These are phyloP conservation scores for Phoxinus phoxinus DNA, from an alignment of 2,113 vertebrate species.

Conservation along the genomic window DNA sequence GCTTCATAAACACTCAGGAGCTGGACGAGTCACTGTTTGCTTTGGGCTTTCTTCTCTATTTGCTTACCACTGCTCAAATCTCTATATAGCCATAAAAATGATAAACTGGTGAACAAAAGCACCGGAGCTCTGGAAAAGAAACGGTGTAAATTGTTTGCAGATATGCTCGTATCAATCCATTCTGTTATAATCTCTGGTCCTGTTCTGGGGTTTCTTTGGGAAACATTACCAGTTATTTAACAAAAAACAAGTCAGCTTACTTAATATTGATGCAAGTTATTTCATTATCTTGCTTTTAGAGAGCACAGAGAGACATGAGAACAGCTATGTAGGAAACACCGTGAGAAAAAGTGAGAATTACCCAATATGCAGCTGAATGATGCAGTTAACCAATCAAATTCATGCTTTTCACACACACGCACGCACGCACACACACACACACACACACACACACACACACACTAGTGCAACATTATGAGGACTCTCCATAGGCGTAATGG, in stretches of 20 bases:
- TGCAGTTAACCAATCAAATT: background rate
- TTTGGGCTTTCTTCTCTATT: slow-evolving; percentile 60
- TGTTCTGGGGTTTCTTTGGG: background rate
- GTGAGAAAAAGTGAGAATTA: background rate
- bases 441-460: too few species aligned
- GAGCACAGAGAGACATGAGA: background rate
- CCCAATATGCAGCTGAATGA: background rate
- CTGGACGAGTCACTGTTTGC: slow-evolving; percentile 58
- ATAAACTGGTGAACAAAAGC: slow-evolving; percentile 45
- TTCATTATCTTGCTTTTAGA: background rate
- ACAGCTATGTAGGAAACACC: background rate
- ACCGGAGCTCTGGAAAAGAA: slow-evolving; percentile 15
- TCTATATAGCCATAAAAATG: slow-evolving; percentile 48
- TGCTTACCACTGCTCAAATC: slow-evolving; percentile 49
- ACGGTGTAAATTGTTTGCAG: background rate
- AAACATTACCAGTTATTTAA: background rate
- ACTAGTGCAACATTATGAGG: too few species aligned
- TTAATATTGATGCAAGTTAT: background rate
- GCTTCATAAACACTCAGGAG: slow-evolving; percentile 48
- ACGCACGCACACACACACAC: too few species aligned
- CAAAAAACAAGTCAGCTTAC: background rate
- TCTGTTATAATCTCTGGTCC: background rate
- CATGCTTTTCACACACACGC: background rate
- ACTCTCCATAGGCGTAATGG: too few species aligned
- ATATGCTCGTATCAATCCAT: background rate